Percentiles rank a stretch among this genome's conserved stretches.
Evolutionary conservation across 2,888 invertebrate genomes (phyloP).

Genomic region (Dryocosmus kuriphilus): DNA sequence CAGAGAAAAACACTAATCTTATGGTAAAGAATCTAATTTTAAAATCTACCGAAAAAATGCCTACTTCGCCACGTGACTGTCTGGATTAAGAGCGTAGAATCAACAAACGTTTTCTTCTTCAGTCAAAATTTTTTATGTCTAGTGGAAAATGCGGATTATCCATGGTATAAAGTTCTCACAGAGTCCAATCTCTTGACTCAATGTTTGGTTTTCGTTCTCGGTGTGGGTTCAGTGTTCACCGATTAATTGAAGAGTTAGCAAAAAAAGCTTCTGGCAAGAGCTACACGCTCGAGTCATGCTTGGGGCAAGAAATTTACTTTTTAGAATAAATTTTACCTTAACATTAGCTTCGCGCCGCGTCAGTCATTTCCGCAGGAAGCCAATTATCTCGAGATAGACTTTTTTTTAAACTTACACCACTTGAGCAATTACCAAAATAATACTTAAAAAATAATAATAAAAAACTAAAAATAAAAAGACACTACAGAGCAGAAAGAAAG

Average conservation of each 20-base stretch:
- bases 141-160: conserved; percentile 34
- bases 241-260: conserved; percentile 32
- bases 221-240: conserved; percentile 14
- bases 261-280: conserved; percentile 24
- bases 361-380: conserved; percentile 34
- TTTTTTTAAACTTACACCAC: background rate
- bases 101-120: conserved; percentile 35
- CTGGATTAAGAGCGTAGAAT: conserved; percentile 27
- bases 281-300: conserved; percentile 22
- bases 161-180: conserved; percentile 36
- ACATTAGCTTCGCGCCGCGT: conserved; percentile 1
- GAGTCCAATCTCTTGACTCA: conserved; percentile 18
- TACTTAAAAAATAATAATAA: too few relatives aligned
- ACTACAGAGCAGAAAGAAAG: too few relatives aligned
- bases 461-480: too few relatives aligned
- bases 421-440: background rate
- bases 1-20: background rate
- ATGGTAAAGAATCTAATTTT: background rate
- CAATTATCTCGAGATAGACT: conserved; percentile 6
- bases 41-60: background rate
- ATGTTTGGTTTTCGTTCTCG: conserved; percentile 26
- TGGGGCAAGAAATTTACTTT: conserved; percentile 14
- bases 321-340: conserved; percentile 16
- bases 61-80: conserved; percentile 7
- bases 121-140: conserved; percentile 21